Evolutionary conservation across 2,113 vertebrate species (phyloP), one percentile per base, ranked within the genome.

Genomic region (Morphnarchus princeps): DNA sequence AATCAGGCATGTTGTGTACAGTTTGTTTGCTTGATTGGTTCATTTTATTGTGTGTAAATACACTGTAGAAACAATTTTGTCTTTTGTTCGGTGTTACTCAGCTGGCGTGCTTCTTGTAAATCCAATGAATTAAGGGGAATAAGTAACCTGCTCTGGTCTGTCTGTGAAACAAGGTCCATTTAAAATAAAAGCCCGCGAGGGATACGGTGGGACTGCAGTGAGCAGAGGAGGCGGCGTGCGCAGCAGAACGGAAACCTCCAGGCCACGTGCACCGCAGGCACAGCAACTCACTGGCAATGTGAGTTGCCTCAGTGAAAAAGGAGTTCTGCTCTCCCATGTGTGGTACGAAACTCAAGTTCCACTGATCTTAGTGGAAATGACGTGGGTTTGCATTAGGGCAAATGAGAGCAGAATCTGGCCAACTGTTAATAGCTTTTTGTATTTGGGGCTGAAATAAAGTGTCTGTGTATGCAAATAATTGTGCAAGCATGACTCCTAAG

Each of bases 381-480:
- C 0, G 5, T 74, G 32, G 38, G 43, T 91, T 94, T 95, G 57
- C 40, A n/a, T 4, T 43, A 26, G 43, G 49, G 22, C 40, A 91
- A 58, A 58, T 34, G 62, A 87, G 65, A 93, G 58, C 66, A 82
- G 70, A 70, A 74, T 94, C 73, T 91, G 94, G 55, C 78, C 66
- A 76, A 10, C 73, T 66, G 32, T 92, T 94, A 87, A 90, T 91
- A 69, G 81, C 24, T 76, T 92, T 82, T 89, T 95, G 91, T 95
- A 22, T 80, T 89, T 76, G 74, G n/a, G 66, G 22, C 45, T 89
- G 91, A 95, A 89, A 88, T 96, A 50, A 96, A 96, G 79, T 93
- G 85, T 40, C 92, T 92, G 85, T 88, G 79, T 66, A 76, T 88
- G 92, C 88, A 92, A 93, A 84, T 87, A 79, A 72, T 89, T 91